These are phyloP conservation scores for Lagorchestes hirsutus DNA, from an alignment of 2,797 vertebrate genomes.

Conservation along the genomic window DNA sequence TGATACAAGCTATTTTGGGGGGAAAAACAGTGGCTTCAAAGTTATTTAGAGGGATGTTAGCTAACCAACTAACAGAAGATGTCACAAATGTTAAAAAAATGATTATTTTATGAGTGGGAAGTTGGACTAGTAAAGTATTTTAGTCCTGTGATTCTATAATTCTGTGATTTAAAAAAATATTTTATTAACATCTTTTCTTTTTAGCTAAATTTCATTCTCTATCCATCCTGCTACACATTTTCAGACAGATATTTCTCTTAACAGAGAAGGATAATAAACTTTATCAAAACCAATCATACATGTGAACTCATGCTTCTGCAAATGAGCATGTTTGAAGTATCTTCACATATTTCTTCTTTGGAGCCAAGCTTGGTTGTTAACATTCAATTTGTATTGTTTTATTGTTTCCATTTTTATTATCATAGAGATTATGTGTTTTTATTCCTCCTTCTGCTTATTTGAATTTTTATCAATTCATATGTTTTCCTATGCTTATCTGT, in stretches of 20 bases:
- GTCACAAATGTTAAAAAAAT: neutral
- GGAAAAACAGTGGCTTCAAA: neutral
- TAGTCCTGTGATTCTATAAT: neutral
- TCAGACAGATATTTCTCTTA: neutral
- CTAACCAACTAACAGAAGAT: neutral
- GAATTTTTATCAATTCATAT: neutral
- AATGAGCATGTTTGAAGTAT: neutral
- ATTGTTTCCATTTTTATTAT: neutral
- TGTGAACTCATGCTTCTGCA: neutral
- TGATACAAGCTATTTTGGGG: neutral
- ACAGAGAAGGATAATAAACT: neutral
- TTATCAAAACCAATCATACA: neutral
- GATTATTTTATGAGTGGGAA: neutral
- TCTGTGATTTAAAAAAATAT: neutral
- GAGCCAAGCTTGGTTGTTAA: neutral
- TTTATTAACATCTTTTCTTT: neutral
- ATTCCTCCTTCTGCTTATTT: neutral
- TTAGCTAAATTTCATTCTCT: neutral
- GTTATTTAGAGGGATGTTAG: neutral
- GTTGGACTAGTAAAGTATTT: neutral
- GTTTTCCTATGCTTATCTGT: too few species aligned
- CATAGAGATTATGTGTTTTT: neutral
- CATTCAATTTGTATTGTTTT: neutral
- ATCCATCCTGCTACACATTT: neutral
- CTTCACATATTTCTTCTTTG: neutral